Percentiles rank a stretch among this genome's conserved stretches.
These are phyloP conservation scores for Echeneis naucrates DNA, from an alignment of 2,797 vertebrate genomes.

Conservation along the genomic window DNA sequence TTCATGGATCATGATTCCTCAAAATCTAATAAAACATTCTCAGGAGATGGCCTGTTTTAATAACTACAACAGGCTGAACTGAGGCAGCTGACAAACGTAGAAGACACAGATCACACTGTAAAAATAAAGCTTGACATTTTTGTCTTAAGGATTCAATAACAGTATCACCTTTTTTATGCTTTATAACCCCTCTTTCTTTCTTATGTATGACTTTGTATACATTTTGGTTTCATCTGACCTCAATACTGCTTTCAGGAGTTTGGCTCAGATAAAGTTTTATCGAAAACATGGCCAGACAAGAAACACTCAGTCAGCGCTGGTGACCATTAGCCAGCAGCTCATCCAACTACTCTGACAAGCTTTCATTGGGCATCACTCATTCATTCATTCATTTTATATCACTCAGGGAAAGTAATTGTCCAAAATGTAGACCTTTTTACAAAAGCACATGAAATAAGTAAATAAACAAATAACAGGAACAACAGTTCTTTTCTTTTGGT, in stretches of 20 bases:
- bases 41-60: conserved; percentile 40
- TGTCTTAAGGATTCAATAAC: conserved; percentile 22
- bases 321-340: conserved; percentile 51
- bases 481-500: conserved; percentile 17
- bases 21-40: conserved; percentile 52
- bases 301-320: conserved; percentile 52
- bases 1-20: conserved; percentile 41
- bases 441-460: conserved; percentile 22
- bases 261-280: conserved; percentile 29
- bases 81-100: conserved; percentile 23
- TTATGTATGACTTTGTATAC: neutral
- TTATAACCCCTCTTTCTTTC: conserved; percentile 1
- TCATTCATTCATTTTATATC: too few species aligned
- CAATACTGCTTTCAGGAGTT: conserved; percentile 25
- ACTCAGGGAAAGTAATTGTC: conserved; percentile 34
- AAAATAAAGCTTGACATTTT: conserved; percentile 51
- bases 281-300: conserved; percentile 45
- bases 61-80: conserved; percentile 39
- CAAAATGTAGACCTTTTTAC: conserved; percentile 26
- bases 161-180: conserved; percentile 11
- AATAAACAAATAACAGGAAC: conserved; percentile 39
- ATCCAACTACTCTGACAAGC: conserved; percentile 42
- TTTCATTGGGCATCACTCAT: conserved; percentile 47
- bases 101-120: conserved; percentile 38
- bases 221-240: conserved; percentile 26